Percentiles rank a stretch among this genome's conserved stretches.
Conservation (phyloP, 2,888 invertebrate genomes). For the Agriopis leucophaearia region DNA sequence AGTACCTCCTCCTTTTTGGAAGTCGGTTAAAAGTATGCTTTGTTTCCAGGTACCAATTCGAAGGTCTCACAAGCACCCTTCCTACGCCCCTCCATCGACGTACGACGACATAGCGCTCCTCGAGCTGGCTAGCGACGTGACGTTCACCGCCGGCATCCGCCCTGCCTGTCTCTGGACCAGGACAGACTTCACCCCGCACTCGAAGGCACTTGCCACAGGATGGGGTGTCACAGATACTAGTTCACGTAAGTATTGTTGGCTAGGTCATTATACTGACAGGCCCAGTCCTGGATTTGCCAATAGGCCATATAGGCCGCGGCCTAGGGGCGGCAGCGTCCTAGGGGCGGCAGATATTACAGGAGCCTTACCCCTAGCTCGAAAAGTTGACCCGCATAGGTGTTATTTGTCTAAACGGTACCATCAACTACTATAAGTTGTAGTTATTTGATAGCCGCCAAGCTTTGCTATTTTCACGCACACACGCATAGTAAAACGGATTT, state of each 20-base stretch:
- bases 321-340: too few species aligned
- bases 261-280: too few species aligned
- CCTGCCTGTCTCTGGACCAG: conserved; percentile 88
- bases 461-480: too few species aligned
- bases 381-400: too few species aligned
- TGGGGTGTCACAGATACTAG: conserved; percentile 85
- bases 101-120: conserved; percentile 90
- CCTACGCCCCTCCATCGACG: conserved; percentile 80
- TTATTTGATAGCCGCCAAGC: too few species aligned
- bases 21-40: background rate
- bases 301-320: too few species aligned
- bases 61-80: conserved; percentile 81
- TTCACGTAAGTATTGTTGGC: conserved; percentile 29
- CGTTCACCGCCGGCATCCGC: conserved; percentile 82
- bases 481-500: too few species aligned
- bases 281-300: too few species aligned
- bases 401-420: too few species aligned
- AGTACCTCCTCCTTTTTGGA: background rate
- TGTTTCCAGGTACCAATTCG: conserved; percentile 69
- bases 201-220: conserved; percentile 87
- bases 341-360: too few species aligned
- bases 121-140: conserved; percentile 76
- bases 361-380: too few species aligned
- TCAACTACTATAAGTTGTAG: too few species aligned
- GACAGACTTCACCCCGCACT: conserved; percentile 57